Conservation (phyloP, 2,797 vertebrate genomes). For the Eulemur rubriventer region DNA sequence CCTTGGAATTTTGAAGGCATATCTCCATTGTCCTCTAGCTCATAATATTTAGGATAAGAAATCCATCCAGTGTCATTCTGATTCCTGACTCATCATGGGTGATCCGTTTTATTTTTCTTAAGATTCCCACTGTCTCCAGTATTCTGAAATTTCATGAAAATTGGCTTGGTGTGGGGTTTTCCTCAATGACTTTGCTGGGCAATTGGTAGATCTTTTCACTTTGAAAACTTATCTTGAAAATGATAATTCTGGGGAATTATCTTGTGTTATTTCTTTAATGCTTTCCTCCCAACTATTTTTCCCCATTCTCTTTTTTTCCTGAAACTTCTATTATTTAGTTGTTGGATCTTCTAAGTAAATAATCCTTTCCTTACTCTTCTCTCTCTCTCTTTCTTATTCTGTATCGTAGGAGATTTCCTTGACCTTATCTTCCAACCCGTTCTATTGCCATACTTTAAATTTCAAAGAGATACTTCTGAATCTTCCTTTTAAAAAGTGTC, state of each 20-base stretch:
- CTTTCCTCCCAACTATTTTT: background rate
- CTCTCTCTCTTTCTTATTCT: background rate
- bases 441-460: background rate
- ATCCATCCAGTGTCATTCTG: background rate
- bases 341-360: background rate
- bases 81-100: background rate
- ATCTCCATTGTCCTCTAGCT: background rate
- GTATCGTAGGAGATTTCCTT: background rate
- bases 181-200: background rate
- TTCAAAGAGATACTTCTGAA: background rate
- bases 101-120: background rate
- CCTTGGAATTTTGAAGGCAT: slow-evolving; percentile 20
- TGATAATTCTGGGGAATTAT: background rate
- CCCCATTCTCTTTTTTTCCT: background rate
- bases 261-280: background rate
- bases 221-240: background rate
- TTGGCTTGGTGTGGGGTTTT: background rate
- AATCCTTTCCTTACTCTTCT: background rate
- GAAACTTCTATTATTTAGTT: background rate
- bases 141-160: background rate
- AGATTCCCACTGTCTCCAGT: background rate
- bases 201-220: background rate
- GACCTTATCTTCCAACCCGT: background rate
- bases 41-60: background rate
- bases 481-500: background rate